Evolutionary conservation across 53 echinoderm and acorn worm species (phyloP).

Genomic region (Paracentrotus lividus): DNA sequence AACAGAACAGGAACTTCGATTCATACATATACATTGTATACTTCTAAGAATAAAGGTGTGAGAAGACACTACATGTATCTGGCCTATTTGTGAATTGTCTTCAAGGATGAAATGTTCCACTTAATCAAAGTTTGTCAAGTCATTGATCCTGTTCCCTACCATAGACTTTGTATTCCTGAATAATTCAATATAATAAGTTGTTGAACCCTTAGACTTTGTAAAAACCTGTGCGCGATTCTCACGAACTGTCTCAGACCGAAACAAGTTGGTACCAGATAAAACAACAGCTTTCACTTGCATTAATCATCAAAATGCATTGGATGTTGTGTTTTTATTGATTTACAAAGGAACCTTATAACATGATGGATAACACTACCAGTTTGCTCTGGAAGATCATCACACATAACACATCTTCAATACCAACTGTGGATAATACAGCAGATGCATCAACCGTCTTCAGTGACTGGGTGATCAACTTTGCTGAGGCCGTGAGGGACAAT

Average conservation of each 20-base stretch:
- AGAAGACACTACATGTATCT: background rate
- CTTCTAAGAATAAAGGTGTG: background rate
- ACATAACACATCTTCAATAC: background rate
- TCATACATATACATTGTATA: too few relatives aligned
- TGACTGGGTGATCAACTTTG: constrained; percentile 16
- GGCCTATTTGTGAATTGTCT: background rate
- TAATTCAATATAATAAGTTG: background rate
- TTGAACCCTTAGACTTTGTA: background rate
- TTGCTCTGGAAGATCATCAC: background rate
- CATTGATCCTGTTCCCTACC: background rate
- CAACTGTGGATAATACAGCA: background rate
- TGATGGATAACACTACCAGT: background rate
- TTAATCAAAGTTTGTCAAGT: background rate
- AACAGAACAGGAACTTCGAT: background rate
- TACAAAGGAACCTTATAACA: background rate
- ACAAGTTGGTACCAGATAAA: background rate
- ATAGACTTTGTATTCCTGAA: background rate
- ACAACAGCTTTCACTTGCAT: background rate
- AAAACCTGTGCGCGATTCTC: background rate
- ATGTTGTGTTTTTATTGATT: background rate
- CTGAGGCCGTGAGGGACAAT: background rate
- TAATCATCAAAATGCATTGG: background rate
- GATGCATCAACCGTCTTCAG: background rate
- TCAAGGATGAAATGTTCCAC: background rate
- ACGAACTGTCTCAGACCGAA: background rate